Evolutionary conservation across 2,888 invertebrate genomes (phyloP).

Genomic region (Therioaphis trifolii): DNA sequence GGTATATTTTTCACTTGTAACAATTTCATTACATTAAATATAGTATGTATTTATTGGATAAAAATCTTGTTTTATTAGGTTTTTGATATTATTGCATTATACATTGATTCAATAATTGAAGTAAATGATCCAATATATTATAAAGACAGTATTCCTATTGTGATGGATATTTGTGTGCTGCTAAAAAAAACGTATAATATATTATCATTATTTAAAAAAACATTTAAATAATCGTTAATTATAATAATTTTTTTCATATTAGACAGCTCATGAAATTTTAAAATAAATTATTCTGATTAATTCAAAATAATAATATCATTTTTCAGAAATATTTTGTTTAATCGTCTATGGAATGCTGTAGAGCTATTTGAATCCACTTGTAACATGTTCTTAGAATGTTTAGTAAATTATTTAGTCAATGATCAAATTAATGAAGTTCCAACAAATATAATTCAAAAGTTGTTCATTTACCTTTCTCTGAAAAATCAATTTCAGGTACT

Average conservation of each 20-base stretch:
- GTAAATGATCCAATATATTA: slow-evolving; percentile 64
- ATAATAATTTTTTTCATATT: no score
- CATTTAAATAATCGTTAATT: not conserved
- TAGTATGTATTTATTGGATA: no score
- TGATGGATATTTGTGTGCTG: slow-evolving; percentile 70
- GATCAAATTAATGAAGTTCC: slow-evolving; percentile 75
- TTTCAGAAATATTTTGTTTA: slow-evolving; percentile 73
- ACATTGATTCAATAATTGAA: slow-evolving; percentile 67
- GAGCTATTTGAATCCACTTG: slow-evolving; percentile 70
- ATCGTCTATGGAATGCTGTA: slow-evolving; percentile 75
- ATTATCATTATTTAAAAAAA: not conserved
- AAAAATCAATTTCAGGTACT: slow-evolving; percentile 72
- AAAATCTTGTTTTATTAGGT: slow-evolving; percentile 67
- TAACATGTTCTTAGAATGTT: slow-evolving; percentile 75
- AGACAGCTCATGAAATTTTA: no score
- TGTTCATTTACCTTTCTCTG: slow-evolving; percentile 77
- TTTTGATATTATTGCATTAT: slow-evolving; percentile 68
- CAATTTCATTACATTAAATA: not conserved
- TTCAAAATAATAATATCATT: slow-evolving; percentile 59
- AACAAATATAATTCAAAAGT: slow-evolving; percentile 78
- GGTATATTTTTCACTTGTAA: slow-evolving; percentile 67
- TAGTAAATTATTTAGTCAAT: slow-evolving; percentile 78
- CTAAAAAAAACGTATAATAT: slow-evolving; percentile 72
- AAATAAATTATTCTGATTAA: no score
- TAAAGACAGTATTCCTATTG: slow-evolving; percentile 70